Percentiles rank a stretch among this genome's conserved stretches.
Evolutionary conservation across 1,140 invertebrate species (phyloP).

Genomic region (Ostrea denselamellosa): DNA sequence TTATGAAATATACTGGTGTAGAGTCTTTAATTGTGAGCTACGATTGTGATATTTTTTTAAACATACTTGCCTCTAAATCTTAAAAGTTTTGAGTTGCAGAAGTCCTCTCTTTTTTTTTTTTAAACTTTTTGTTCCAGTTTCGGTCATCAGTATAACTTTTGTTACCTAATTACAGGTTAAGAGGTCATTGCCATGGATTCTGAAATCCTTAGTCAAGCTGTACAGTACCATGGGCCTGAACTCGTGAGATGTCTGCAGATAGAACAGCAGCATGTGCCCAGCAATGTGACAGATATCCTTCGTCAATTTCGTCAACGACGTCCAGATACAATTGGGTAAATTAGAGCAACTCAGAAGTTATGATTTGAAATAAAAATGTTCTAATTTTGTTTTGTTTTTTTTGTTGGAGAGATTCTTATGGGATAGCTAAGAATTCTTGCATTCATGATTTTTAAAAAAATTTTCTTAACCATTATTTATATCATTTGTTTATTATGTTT

Average conservation of each 20-base stretch:
- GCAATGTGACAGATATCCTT: slow-evolving; percentile 46
- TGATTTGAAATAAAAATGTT: no score
- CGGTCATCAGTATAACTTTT: background rate
- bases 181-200: slow-evolving; percentile 45
- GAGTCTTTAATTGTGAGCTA: background rate
- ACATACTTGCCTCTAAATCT: background rate
- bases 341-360: no score
- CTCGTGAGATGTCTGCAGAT: slow-evolving; percentile 49
- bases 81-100: background rate
- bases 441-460: no score
- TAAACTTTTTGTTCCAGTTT: no score
- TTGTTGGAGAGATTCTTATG: no score
- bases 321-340: background rate
- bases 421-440: no score
- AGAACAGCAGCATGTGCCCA: slow-evolving; percentile 50
- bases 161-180: background rate
- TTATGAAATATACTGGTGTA: background rate
- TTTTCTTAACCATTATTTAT: background rate
- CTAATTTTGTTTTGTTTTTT: no score
- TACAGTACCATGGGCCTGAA: slow-evolving; percentile 55
- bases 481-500: no score
- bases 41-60: background rate
- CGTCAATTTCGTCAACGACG: slow-evolving; percentile 42
- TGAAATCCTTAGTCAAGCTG: slow-evolving; percentile 52
- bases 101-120: no score